A percentile compares a stretch with the other conserved stretches of the same genome.
These are phyloP conservation scores for Halictus quadricinctus DNA, from an alignment of 2,888 invertebrate species.

Conservation along the genomic window DNA sequence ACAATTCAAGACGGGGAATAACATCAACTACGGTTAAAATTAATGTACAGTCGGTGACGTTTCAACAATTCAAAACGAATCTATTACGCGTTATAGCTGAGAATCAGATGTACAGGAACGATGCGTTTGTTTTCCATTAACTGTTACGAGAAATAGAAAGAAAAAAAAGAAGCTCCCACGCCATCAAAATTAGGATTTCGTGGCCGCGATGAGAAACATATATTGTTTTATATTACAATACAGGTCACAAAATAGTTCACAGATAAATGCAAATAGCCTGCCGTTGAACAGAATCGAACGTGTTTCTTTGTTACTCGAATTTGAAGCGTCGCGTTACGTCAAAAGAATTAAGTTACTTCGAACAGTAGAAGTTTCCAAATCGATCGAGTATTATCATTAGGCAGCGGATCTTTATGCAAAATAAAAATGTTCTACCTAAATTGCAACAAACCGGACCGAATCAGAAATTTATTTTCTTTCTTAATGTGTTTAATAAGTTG, in stretches of 20 bases:
- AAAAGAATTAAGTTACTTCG: constrained; percentile 34
- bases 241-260: constrained; percentile 32
- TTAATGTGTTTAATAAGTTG: too few species aligned
- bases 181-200: constrained; percentile 23
- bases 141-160: not conserved
- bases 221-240: constrained; percentile 19
- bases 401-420: too few species aligned
- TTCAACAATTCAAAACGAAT: constrained; percentile 44
- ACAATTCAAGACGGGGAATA: constrained; percentile 28
- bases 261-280: constrained; percentile 60
- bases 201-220: constrained; percentile 20
- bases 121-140: constrained; percentile 13
- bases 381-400: not conserved
- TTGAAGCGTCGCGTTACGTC: constrained; percentile 28
- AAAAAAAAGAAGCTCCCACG: not conserved
- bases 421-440: too few species aligned
- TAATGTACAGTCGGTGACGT: constrained; percentile 43
- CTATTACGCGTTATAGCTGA: constrained; percentile 33
- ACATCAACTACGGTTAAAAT: constrained; percentile 31
- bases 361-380: constrained; percentile 6
- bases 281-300: constrained; percentile 54
- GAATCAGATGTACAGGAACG: constrained; percentile 35
- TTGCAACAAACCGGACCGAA: too few species aligned
- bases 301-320: constrained; percentile 30
- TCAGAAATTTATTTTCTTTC: too few species aligned